These are phyloP conservation scores for Troglohyphantes excavatus DNA, from an alignment of 2,888 invertebrate species.

Conservation along the genomic window DNA sequence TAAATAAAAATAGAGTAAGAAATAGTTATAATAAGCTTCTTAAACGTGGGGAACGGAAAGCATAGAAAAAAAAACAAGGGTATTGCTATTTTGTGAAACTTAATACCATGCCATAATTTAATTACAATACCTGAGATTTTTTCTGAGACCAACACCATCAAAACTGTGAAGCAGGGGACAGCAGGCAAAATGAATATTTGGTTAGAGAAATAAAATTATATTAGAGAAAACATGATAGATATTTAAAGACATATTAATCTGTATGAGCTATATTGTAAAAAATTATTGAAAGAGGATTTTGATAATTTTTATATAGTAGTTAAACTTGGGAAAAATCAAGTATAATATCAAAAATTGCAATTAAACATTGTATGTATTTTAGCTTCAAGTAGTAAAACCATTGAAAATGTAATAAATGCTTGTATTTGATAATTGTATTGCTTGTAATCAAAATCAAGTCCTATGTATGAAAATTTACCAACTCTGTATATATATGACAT, in stretches of 20 bases:
- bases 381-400: too few relatives aligned
- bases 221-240: slow-evolving; percentile 49
- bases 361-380: neutral
- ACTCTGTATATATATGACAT: too few relatives aligned
- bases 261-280: neutral
- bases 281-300: neutral
- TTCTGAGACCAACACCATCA: slow-evolving; percentile 78
- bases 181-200: slow-evolving; percentile 47
- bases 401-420: too few relatives aligned
- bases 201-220: slow-evolving; percentile 58
- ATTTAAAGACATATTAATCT: neutral
- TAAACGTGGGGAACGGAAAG: neutral
- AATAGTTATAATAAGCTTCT: too few relatives aligned
- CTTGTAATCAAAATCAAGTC: too few relatives aligned
- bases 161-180: slow-evolving; percentile 47
- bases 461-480: too few relatives aligned
- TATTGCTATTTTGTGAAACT: neutral
- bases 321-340: neutral
- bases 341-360: neutral
- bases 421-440: too few relatives aligned
- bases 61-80: neutral
- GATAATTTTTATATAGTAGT: neutral
- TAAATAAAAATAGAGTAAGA: too few relatives aligned
- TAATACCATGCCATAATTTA: slow-evolving; percentile 13
- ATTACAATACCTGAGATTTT: slow-evolving; percentile 74